Conservation (phyloP, 2,888 invertebrate genomes). For the Hesperia comma region DNA sequence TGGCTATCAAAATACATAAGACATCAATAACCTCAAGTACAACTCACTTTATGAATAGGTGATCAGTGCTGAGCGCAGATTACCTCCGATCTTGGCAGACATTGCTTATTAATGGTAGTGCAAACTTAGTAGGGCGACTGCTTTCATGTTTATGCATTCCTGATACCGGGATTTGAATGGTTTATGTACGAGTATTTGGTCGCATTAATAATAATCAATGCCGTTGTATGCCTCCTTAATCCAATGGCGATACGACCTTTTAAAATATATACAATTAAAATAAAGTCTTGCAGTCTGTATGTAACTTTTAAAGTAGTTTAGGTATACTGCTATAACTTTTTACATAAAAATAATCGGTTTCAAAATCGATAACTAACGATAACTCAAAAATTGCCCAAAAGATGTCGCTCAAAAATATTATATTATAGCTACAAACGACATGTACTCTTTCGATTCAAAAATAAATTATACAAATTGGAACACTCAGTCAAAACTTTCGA, state of each 20-base stretch:
- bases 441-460: too few relatives aligned
- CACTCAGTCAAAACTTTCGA: too few relatives aligned
- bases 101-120: constrained; percentile 20
- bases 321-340: too few relatives aligned
- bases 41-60: constrained; percentile 19
- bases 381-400: too few relatives aligned
- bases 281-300: too few relatives aligned
- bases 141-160: constrained; percentile 25
- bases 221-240: neutral
- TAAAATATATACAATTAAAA: too few relatives aligned
- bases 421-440: too few relatives aligned
- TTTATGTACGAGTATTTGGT: constrained; percentile 13
- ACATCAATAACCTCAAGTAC: constrained; percentile 12
- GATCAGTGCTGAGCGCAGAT: constrained; percentile 20
- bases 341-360: too few relatives aligned
- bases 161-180: constrained; percentile 17
- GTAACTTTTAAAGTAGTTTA: too few relatives aligned
- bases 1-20: neutral
- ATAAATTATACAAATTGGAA: too few relatives aligned
- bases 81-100: constrained; percentile 17
- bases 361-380: too few relatives aligned
- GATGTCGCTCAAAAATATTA: too few relatives aligned
- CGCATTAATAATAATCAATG: constrained; percentile 11
- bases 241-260: neutral
- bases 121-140: constrained; percentile 17